A percentile compares a stretch with the other conserved stretches of the same genome.
phyloP scores from a whole-genome alignment of 1,140 invertebrate genomes.

The Idris sp. region DNA sequence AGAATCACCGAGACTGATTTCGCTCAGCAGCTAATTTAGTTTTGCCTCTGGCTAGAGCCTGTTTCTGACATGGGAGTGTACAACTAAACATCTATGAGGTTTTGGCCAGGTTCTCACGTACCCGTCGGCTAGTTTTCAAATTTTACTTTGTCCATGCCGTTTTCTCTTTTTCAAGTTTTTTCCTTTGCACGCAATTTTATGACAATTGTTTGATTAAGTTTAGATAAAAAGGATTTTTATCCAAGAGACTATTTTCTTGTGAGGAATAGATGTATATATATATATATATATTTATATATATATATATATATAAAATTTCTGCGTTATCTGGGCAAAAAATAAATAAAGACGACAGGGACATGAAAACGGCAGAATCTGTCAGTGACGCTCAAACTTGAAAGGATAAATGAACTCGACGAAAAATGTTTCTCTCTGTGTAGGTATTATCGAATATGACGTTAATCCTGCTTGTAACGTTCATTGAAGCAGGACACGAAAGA shows the following conservation, averaged over 20 bases:
- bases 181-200: slow-evolving; percentile 8
- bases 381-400: slow-evolving; percentile 37
- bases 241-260: no score
- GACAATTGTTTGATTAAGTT: slow-evolving; percentile 30
- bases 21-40: slow-evolving; percentile 71
- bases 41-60: slow-evolving; percentile 66
- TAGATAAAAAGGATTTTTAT: slow-evolving; percentile 9
- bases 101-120: slow-evolving; percentile 9
- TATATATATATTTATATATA: no score
- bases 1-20: slow-evolving; percentile 66
- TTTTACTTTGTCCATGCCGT: slow-evolving; percentile 20
- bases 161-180: slow-evolving; percentile 7
- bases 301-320: slow-evolving; percentile 12
- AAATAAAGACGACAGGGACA: slow-evolving; percentile 15
- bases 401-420: slow-evolving; percentile 57
- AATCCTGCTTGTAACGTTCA: slow-evolving; percentile 48
- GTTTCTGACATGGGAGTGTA: slow-evolving; percentile 68
- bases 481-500: slow-evolving; percentile 37
- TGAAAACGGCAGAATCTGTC: slow-evolving; percentile 24
- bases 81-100: slow-evolving; percentile 25
- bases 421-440: slow-evolving; percentile 24
- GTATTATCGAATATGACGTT: slow-evolving; percentile 55
- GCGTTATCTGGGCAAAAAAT: slow-evolving; percentile 13
- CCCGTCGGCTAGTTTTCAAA: slow-evolving; percentile 33
- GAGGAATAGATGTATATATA: no score